Evolutionary conservation across 2,113 vertebrate genomes (phyloP).

Genomic region (Pyrgilauda ruficollis): DNA sequence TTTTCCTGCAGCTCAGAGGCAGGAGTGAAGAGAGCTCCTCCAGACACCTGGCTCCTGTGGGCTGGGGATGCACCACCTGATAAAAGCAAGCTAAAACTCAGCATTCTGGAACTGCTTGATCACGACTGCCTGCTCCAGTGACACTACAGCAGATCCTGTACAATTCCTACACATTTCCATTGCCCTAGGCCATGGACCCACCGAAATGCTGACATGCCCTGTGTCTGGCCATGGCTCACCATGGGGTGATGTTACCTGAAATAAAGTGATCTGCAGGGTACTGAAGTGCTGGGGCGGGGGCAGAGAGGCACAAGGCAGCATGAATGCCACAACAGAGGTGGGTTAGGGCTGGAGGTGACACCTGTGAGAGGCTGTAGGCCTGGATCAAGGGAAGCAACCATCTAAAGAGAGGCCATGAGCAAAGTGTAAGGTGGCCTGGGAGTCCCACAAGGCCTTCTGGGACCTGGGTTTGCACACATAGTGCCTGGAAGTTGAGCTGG

Average conservation of each 20-base stretch:
- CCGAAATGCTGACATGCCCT: rapidly evolving
- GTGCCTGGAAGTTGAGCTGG: not conserved
- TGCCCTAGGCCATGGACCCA: not conserved
- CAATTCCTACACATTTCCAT: not conserved
- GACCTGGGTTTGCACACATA: not conserved
- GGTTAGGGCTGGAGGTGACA: not conserved
- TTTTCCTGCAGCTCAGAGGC: not conserved
- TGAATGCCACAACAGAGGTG: not conserved
- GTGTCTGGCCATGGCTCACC: rapidly evolving
- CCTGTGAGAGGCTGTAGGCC: not conserved
- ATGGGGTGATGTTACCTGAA: rapidly evolving
- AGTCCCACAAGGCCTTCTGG: not conserved
- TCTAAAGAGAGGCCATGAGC: not conserved
- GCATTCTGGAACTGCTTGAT: not conserved
- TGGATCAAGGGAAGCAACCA: not conserved
- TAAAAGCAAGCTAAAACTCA: not conserved
- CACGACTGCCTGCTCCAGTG: not conserved
- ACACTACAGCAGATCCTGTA: not conserved
- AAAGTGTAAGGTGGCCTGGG: not conserved
- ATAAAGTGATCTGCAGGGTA: not conserved
- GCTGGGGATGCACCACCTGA: not conserved
- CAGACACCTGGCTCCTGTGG: rapidly evolving
- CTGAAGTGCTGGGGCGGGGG: not conserved
- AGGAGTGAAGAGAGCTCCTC: not conserved
- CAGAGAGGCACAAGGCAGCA: rapidly evolving